Evolutionary conservation across 2,797 vertebrate genomes (phyloP).

Genomic region (Phoebastria nigripes): DNA sequence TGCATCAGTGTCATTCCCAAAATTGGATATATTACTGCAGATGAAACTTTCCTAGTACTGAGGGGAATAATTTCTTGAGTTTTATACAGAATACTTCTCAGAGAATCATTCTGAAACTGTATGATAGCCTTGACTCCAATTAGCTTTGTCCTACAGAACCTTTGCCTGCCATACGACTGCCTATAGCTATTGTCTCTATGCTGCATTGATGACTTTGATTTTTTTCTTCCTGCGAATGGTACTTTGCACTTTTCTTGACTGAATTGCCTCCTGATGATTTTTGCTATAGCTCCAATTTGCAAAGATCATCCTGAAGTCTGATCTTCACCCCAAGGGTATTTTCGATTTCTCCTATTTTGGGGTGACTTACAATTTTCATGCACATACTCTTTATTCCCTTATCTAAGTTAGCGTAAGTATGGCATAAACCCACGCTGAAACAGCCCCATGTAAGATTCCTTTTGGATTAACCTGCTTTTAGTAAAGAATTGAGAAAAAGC

Average conservation of each 20-base stretch:
- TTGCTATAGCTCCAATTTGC: neutral
- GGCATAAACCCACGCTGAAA: neutral
- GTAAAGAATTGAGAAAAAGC: neutral
- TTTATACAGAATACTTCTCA: neutral
- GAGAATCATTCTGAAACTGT: neutral
- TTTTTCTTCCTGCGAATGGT: neutral
- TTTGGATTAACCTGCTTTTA: neutral
- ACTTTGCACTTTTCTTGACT: neutral
- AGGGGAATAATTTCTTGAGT: neutral
- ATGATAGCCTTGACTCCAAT: neutral
- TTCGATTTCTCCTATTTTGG: neutral
- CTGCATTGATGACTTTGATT: neutral
- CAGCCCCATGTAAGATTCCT: neutral
- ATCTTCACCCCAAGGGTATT: neutral
- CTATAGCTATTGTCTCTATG: neutral
- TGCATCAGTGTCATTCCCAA: neutral
- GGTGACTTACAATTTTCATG: neutral
- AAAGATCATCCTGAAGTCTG: neutral
- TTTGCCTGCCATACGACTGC: neutral
- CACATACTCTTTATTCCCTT: neutral
- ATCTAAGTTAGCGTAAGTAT: neutral
- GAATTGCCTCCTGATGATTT: neutral
- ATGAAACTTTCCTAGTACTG: neutral
- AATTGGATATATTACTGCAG: neutral
- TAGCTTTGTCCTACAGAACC: neutral